These are phyloP conservation scores for Delphinapterus leucas DNA, from an alignment of 2,113 vertebrate genomes.

Conservation along the genomic window DNA sequence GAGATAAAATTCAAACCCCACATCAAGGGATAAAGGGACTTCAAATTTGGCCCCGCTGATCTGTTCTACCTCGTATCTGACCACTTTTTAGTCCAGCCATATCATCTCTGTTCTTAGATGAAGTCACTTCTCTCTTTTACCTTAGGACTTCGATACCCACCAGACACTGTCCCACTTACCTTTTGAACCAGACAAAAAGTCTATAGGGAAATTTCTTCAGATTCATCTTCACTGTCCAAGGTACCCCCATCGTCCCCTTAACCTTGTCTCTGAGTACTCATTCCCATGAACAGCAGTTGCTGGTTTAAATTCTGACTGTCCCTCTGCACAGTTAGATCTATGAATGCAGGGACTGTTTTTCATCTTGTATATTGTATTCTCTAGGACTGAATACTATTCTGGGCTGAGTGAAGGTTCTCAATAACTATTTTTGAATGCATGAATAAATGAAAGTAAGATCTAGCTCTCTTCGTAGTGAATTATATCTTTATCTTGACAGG, in stretches of 20 bases:
- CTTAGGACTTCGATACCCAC: not conserved
- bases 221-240: not conserved
- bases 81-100: not conserved
- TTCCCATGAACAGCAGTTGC: not conserved
- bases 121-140: not conserved
- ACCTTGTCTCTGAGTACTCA: not conserved
- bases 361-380: not conserved
- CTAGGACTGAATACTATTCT: not conserved
- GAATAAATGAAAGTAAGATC: constrained; percentile 12
- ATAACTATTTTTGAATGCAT: not conserved
- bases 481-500: not conserved
- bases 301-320: not conserved
- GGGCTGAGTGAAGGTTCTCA: not conserved
- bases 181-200: not conserved
- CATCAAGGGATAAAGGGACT: not conserved
- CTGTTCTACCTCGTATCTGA: not conserved
- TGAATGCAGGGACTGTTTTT: not conserved
- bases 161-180: not conserved
- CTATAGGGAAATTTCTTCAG: not conserved
- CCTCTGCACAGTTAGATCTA: not conserved
- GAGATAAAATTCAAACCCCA: not conserved
- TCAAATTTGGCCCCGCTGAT: not conserved
- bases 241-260: not conserved
- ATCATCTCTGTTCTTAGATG: not conserved
- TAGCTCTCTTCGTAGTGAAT: not conserved